Percentiles rank a stretch among this genome's conserved stretches.
phyloP scores from a whole-genome alignment of 2,888 invertebrate genomes.

The Phortica magna region DNA sequence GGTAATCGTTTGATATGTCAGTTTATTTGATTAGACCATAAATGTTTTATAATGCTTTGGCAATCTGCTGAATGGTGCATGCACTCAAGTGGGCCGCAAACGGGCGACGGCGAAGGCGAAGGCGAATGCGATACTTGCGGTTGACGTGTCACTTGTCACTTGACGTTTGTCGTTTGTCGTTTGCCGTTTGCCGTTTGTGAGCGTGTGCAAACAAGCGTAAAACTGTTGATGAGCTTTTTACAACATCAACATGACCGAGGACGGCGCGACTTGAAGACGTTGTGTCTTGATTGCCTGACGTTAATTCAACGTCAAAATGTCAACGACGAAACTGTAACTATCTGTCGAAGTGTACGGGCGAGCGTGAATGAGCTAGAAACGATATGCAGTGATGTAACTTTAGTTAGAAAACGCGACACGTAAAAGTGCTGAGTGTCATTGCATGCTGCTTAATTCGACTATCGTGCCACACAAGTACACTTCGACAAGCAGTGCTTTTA shows the following conservation, averaged over 20 bases:
- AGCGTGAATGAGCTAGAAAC: too few relatives aligned
- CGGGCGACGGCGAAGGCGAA: too few relatives aligned
- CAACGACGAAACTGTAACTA: too few relatives aligned
- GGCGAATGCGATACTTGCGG: too few relatives aligned
- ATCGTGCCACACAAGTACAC: too few relatives aligned
- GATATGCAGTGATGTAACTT: too few relatives aligned
- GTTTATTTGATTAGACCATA: slow-evolving; percentile 31
- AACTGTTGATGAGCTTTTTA: slow-evolving; percentile 67
- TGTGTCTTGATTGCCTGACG: slow-evolving; percentile 19
- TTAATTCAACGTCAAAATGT: slow-evolving; percentile 31
- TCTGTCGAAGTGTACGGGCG: too few relatives aligned
- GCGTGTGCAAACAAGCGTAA: slow-evolving; percentile 36
- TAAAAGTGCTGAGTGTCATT: too few relatives aligned
- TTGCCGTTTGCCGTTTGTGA: too few relatives aligned
- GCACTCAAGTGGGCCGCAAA: not conserved
- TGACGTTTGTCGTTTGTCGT: too few relatives aligned
- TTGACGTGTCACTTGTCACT: not conserved
- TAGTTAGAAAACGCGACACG: too few relatives aligned
- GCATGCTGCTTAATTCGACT: too few relatives aligned
- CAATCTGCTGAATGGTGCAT: slow-evolving; percentile 24
- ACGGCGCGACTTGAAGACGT: slow-evolving; percentile 6
- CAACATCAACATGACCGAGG: slow-evolving; percentile 29
- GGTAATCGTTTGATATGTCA: slow-evolving; percentile 31
- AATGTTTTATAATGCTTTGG: slow-evolving; percentile 27
- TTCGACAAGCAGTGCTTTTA: not conserved